Percentiles rank a stretch among this genome's conserved stretches.
phyloP scores from a whole-genome alignment of 2,888 invertebrate species.

The Cephus nigrinus region DNA sequence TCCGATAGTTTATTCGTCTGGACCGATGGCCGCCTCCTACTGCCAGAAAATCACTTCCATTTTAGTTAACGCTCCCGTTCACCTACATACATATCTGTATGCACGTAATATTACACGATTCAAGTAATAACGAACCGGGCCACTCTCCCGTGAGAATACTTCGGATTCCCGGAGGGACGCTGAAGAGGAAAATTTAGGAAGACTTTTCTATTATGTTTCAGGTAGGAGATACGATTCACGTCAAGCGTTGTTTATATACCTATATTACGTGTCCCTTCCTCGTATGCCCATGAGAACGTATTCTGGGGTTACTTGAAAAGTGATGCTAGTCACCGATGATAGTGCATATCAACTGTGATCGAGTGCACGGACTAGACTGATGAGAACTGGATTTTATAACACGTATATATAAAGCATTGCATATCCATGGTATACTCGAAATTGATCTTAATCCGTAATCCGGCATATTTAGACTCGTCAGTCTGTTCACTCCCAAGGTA shows the following conservation, averaged over 20 bases:
- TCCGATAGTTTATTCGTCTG: conserved; percentile 62
- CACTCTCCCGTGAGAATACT: not conserved
- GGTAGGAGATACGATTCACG: not conserved
- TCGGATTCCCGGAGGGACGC: conserved; percentile 1
- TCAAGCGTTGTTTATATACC: not conserved
- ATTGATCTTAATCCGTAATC: conserved; percentile 65
- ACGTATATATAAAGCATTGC: conserved; percentile 32
- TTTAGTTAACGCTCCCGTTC: conserved; percentile 43
- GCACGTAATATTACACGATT: conserved; percentile 24
- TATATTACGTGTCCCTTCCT: not conserved
- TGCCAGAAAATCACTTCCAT: conserved; percentile 53
- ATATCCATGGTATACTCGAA: conserved; percentile 59
- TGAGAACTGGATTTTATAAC: not conserved
- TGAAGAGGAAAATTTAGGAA: not conserved
- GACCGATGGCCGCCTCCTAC: conserved; percentile 47
- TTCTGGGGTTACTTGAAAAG: not conserved
- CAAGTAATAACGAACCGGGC: conserved; percentile 9
- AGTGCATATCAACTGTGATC: not conserved
- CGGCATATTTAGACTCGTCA: conserved; percentile 60
- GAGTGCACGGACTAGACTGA: not conserved
- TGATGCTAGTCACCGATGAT: not conserved
- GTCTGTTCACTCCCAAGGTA: conserved; percentile 60
- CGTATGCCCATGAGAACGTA: not conserved
- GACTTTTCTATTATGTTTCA: not conserved
- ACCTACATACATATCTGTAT: not conserved